Evolutionary conservation across 2,797 vertebrate species (phyloP), one percentile per base, ranked within the genome.

Genomic region (Carcharodon carcharias): DNA sequence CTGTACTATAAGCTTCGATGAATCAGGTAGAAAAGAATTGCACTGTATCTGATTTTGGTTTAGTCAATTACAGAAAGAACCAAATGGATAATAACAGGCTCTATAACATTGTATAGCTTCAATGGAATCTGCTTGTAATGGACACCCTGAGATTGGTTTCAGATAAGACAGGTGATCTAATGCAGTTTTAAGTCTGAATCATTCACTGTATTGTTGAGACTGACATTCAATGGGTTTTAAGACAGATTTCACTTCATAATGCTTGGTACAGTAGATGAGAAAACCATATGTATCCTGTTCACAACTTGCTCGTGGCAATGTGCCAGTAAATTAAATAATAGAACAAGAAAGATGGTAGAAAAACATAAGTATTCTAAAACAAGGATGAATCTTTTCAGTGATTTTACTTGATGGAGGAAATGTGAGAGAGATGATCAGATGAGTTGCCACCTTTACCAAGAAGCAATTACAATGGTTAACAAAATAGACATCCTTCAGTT

Each of bases 111-210:
- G 89, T 63, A 92, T 63, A 63, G 31, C 58, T 14, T 63, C 58
- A 92, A 63, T 93, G 63, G 58, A 93, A 93, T 40, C n/a, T 93
- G 58, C 65, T 91, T 63, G 61, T 65, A 93, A 93, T 93, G 61
- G 91, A 93, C 35, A 65, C 91, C 61, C 31, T 65, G 91, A 61
- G 61, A 65, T 65, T 93, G 61, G 61, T 93, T 93, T 65, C 91
- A 65, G 91, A n/a, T 65, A 65, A 65, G 91, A 93, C 35, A 65
- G 91, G 91, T 93, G 58, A 65, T 93, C 61, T 65, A 65, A 65
- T 93, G 35, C 35, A 93, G n/a, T 61, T 93, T 65, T 65, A 65
- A 93, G 61, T 93, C 61, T 93, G 91, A 93, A 40, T n/a, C 91
- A 93, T 93, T 63, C 61, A 65, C 58, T 65, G 91, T 40, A 93